phyloP scores from a whole-genome alignment of 2,113 vertebrate species.

The Triplophysa tibetana region DNA sequence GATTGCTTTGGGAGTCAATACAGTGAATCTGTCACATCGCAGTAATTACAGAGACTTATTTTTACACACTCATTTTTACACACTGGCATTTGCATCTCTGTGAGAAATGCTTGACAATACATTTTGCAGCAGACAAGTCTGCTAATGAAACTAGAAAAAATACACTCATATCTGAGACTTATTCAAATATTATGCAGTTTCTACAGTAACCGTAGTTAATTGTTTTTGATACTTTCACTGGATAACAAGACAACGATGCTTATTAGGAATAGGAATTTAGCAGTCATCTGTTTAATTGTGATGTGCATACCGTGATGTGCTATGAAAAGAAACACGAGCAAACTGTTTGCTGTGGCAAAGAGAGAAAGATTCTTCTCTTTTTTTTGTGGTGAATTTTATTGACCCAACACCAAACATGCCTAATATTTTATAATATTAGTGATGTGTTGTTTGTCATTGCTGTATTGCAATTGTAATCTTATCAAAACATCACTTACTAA shows the following conservation, averaged over 20 bases:
- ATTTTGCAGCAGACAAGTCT: neutral
- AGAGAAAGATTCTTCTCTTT: slow-evolving; percentile 52
- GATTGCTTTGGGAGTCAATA: slow-evolving; percentile 10
- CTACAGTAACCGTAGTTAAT: no score
- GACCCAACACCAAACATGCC: neutral
- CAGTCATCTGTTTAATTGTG: no score
- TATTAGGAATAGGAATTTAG: no score
- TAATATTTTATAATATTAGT: no score
- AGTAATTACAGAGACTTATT: neutral
- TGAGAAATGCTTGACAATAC: neutral
- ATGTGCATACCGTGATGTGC: no score
- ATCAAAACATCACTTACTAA: no score
- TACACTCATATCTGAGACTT: no score
- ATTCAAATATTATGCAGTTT: no score
- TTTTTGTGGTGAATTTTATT: slow-evolving; percentile 64
- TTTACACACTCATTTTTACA: neutral
- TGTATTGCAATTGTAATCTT: neutral
- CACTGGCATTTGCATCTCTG: neutral
- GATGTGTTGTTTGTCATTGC: neutral
- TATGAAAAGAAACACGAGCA: no score
- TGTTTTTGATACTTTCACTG: no score
- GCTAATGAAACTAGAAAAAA: neutral
- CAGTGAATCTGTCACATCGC: neutral
- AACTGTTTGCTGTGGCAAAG: slow-evolving; percentile 46
- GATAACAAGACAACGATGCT: no score